Evolutionary conservation across 2,888 invertebrate species (phyloP).

Genomic region (Drosophila borealis): DNA sequence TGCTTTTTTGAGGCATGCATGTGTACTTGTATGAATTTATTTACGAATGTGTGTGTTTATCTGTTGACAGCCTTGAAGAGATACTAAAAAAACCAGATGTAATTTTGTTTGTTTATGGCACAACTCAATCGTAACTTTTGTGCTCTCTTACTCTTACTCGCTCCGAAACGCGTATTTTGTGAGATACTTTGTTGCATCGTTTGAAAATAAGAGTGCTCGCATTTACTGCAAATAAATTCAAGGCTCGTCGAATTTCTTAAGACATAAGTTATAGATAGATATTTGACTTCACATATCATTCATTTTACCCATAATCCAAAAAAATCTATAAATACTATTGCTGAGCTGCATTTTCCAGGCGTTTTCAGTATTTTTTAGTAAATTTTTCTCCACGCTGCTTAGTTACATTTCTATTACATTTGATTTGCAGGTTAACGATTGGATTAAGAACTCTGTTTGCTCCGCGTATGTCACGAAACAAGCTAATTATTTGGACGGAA

Average conservation of each 20-base stretch:
- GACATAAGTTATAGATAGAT: not conserved
- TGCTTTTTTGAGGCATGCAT: conserved; percentile 29
- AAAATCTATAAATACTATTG: not conserved
- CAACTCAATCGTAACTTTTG: conserved; percentile 6
- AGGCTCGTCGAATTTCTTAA: not conserved
- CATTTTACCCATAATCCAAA: too few species aligned
- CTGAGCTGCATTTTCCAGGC: conserved; percentile 22
- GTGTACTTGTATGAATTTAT: conserved; percentile 4
- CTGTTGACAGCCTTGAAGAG: conserved; percentile 75
- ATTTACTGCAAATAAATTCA: not conserved
- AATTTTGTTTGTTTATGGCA: conserved; percentile 35
- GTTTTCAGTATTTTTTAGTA: conserved; percentile 10
- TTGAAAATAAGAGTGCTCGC: not conserved
- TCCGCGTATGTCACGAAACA: conserved; percentile 35
- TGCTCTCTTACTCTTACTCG: conserved; percentile 19
- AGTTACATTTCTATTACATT: not conserved
- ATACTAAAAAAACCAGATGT: conserved; percentile 49
- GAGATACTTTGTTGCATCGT: conserved; percentile 36
- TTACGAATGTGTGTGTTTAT: conserved; percentile 1
- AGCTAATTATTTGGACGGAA: conserved; percentile 47
- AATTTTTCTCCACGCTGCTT: conserved; percentile 1
- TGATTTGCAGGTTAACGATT: conserved; percentile 32
- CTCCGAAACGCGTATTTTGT: conserved; percentile 20
- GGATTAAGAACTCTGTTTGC: conserved; percentile 19
- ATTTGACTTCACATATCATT: not conserved